Base-by-base conservation (phyloP, 2,888 invertebrate species). In the Nymphalis urticae region DNA sequence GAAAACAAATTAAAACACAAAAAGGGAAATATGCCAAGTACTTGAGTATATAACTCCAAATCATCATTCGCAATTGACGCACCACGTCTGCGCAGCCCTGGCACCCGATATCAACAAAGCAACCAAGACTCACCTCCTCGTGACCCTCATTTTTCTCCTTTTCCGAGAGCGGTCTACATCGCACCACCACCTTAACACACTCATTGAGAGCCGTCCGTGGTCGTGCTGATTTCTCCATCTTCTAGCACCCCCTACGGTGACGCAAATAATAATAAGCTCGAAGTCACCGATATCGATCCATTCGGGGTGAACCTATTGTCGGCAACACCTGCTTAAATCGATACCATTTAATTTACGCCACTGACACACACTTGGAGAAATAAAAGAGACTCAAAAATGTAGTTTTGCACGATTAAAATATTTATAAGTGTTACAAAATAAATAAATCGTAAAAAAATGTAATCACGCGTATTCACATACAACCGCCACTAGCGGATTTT, bases 121-220 rank as follows among this genome's bases (percentile, higher is more conserved):
- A 72, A 66, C 69, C 69, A 65, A 61, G 53, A 69, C 87, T 86
- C 79, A 93, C 93, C 90, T 96, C 95, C 71, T 89, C 93, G 89
- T 95, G 95, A 27, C 96, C 96, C 80, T 95, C 95, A 50, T 93
- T 89, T 50, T 94, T 94, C 92, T 99, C 99, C 79, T 96, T 96
- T 75, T 96, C 95, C 79, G 97, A 97, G 92, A 99, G 95, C 51
- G 99, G 99, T 66, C 99, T 95, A 93, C 99, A 98, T 85, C 99
- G 94, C 67, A 99, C 99, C 76, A 99, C 97, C 74, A 99, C 99
- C 92, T 98, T 98, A 71, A 99, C 98, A 82, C 97, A 96, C 90
- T 99, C 98, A 85, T 96, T 96, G 73, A 93, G 91, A 76, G 93
- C 91, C 74, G 93, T 93, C 81, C 91, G 87, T 72, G 92, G 92